Evolutionary conservation across 2,888 invertebrate species (phyloP), one percentile per base, ranked within the genome.

Genomic region (Drosophila demipolita): DNA sequence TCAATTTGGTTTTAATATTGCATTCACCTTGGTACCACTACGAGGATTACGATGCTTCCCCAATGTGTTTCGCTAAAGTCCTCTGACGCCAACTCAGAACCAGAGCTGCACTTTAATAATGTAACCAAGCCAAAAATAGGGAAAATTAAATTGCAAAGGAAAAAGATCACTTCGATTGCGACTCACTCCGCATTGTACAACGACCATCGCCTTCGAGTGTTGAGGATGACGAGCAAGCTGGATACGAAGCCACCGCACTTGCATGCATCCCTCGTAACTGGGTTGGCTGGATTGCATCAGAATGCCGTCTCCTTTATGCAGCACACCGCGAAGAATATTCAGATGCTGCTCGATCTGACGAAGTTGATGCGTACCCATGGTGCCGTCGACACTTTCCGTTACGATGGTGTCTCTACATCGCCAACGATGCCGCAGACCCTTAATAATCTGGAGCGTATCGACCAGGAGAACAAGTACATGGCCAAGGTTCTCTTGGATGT

Each of bases 351-450:
- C 7, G 64, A 73, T 17, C 58, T 87, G 1, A 75, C 82, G 11
- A 60, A 66, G 8, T 29, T 68, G 0, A 72, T 74, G 73, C 88
- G 87, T 8, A 86, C 86, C 11, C 88, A 76, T 20, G 87, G 87
- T 0, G 68, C 20, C 0, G 63, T 73, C 15, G 57, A 76, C 40
- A 70, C 88, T 0, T 87, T 84, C 23, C 84, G 88, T 1, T 60
- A 66, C 29, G 74, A 82, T 0, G 48, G 42, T 0, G n/a, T 72
- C 5, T 62, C 61, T 15, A 59, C 61, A 4, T 32, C 57, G 17
- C 78, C 88, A 0, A 5, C 40, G 4, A 1, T 83, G 7, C 75
- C 82, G 0, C 0, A 35, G 1, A 40, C 42, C 0, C 0, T 78
- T 0, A 62, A 64, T 4, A 32, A 15, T 0, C 48, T 88, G 33